Conservation (phyloP, 2,888 invertebrate genomes). For the Drosophila phalerata region DNA sequence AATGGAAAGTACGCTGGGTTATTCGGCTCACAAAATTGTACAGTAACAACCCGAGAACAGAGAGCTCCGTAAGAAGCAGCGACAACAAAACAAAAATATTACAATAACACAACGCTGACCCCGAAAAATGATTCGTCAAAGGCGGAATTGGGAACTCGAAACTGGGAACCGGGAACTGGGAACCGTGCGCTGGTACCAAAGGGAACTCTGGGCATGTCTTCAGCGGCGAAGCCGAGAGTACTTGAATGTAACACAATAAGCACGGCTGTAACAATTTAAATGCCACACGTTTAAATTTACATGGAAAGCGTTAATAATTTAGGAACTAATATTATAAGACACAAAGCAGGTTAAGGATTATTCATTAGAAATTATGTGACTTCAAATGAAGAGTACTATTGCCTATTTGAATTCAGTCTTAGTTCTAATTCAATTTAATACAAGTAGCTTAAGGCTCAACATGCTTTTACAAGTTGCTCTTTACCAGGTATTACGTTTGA, state of each 20-base stretch:
- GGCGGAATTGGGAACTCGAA: not conserved
- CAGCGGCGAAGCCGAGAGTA: not conserved
- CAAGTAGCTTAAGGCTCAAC: too few relatives aligned
- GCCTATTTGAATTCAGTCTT: too few relatives aligned
- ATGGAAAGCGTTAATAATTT: not conserved
- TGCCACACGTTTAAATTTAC: not conserved
- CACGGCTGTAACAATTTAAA: not conserved
- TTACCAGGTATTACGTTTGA: too few relatives aligned
- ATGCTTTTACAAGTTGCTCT: too few relatives aligned
- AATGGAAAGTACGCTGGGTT: conserved; percentile 75
- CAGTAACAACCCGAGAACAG: conserved; percentile 75
- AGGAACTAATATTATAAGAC: not conserved
- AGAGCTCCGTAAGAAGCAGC: conserved; percentile 50
- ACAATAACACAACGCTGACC: conserved; percentile 49
- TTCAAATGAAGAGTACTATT: too few relatives aligned
- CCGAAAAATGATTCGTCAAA: conserved; percentile 51
- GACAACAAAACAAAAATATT: conserved; percentile 22
- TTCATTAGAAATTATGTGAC: not conserved
- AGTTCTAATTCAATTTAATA: too few relatives aligned
- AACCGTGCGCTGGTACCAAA: conserved; percentile 1
- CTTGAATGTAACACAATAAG: not conserved
- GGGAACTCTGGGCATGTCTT: conserved; percentile 27
- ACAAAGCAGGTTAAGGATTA: not conserved
- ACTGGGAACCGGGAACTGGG: too few relatives aligned
- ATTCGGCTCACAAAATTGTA: conserved; percentile 80